phyloP scores from a whole-genome alignment of 1,140 invertebrate genomes.

The Lineus longissimus region DNA sequence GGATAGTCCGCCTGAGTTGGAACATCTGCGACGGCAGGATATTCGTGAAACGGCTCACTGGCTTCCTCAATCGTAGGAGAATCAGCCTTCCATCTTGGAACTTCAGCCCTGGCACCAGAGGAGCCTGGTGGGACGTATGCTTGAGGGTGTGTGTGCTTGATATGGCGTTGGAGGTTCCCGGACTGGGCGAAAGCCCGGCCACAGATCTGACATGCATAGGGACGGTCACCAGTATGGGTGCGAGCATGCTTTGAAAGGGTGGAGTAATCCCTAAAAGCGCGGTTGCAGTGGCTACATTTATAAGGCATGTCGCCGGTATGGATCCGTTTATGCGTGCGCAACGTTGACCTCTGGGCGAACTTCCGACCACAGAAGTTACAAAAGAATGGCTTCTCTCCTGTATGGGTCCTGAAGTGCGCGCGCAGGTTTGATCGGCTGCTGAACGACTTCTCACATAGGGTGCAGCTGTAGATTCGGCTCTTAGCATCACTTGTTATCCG shows the following conservation, averaged over 20 bases:
- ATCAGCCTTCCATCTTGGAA: no score
- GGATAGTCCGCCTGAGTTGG: no score
- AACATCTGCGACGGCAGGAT: no score
- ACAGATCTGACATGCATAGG: background rate
- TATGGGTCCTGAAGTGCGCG: slow-evolving; percentile 27
- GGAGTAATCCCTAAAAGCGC: slow-evolving; percentile 20
- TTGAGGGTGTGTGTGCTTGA: background rate
- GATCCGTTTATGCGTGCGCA: slow-evolving; percentile 25
- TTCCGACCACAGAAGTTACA: slow-evolving; percentile 25
- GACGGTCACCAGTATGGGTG: background rate
- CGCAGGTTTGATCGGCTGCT: background rate
- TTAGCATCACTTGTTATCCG: no score
- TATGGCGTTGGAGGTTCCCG: background rate
- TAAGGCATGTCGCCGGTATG: slow-evolving; percentile 27
- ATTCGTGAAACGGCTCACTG: no score
- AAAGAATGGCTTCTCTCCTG: slow-evolving; percentile 28
- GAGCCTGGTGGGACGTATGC: no score
- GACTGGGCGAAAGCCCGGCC: background rate
- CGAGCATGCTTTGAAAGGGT: background rate
- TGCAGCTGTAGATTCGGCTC: background rate
- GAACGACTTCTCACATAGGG: background rate
- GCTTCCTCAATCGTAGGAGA: no score
- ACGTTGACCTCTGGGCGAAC: slow-evolving; percentile 28
- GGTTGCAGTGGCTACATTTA: slow-evolving; percentile 25
- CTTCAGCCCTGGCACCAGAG: no score